A percentile compares a stretch with the other conserved stretches of the same genome.
Conservation (phyloP, 2,888 invertebrate genomes). For the Tipula helvola region DNA sequence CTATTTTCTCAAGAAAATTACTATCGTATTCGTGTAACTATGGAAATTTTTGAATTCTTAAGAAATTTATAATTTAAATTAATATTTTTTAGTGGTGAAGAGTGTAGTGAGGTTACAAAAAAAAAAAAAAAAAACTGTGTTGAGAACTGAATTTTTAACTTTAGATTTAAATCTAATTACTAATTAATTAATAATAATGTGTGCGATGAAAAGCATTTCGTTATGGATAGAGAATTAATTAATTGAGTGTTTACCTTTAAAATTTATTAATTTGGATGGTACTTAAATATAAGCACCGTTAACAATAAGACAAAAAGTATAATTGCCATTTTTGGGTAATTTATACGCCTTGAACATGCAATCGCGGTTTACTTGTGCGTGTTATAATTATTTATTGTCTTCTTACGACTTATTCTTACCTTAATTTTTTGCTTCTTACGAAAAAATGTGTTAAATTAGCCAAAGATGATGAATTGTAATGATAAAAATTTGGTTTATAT, state of each 20-base stretch:
- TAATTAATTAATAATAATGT: not conserved
- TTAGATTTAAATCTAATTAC: not conserved
- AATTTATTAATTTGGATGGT: not conserved
- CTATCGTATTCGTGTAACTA: not conserved
- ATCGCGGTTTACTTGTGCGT: not conserved
- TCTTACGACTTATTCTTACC: not conserved
- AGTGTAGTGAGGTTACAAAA: no score
- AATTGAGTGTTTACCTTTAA: not conserved
- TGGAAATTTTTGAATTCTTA: not conserved
- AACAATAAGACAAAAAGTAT: not conserved
- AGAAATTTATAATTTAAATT: not conserved
- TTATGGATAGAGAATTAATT: not conserved
- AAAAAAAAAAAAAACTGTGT: not conserved
- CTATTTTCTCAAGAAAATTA: not conserved
- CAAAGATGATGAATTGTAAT: not conserved
- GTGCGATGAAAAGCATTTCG: not conserved
- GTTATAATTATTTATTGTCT: not conserved
- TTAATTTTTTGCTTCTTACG: not conserved
- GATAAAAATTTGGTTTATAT: not conserved
- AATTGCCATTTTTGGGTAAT: not conserved
- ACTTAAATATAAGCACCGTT: not conserved
- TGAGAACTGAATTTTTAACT: not conserved
- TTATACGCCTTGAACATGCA: not conserved
- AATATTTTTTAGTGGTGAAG: no score
- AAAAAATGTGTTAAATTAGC: not conserved